These are phyloP conservation scores for Hirtodrosophila trivittata DNA, from an alignment of 2,888 invertebrate species.

Conservation along the genomic window DNA sequence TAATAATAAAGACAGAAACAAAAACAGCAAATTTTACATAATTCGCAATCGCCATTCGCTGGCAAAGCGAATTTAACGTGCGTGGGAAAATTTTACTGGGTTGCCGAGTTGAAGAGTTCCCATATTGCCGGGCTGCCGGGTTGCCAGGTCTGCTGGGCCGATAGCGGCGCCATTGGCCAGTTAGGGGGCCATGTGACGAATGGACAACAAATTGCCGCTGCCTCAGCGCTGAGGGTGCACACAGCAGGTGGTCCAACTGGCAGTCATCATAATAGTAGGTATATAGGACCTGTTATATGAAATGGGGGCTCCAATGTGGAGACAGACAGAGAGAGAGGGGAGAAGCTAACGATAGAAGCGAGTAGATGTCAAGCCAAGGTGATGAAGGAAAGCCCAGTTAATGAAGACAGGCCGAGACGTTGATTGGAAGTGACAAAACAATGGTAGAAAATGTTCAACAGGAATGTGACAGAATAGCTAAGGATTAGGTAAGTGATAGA, in stretches of 20 bases:
- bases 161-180: slow-evolving; percentile 48
- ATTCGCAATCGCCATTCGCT: slow-evolving; percentile 56
- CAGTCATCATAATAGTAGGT: slow-evolving; percentile 7
- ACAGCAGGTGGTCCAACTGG: slow-evolving; percentile 55
- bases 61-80: slow-evolving; percentile 53
- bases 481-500: too few species aligned
- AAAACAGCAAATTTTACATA: slow-evolving; percentile 74
- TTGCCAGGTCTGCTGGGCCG: background rate
- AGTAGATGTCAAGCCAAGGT: slow-evolving; percentile 45
- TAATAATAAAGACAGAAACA: slow-evolving; percentile 27
- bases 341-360: slow-evolving; percentile 34
- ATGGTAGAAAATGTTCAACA: background rate
- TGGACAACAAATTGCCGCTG: slow-evolving; percentile 51
- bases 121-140: background rate
- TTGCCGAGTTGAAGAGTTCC: slow-evolving; percentile 32
- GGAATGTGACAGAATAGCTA: background rate
- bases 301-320: background rate
- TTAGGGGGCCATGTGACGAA: slow-evolving; percentile 37
- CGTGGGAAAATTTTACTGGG: slow-evolving; percentile 66
- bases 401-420: slow-evolving; percentile 20
- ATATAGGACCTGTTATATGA: too few species aligned
- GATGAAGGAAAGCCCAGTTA: slow-evolving; percentile 31
- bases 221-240: slow-evolving; percentile 32
- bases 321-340: background rate
- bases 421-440: slow-evolving; percentile 27